Conservation (phyloP, 2,113 vertebrate genomes). For the Callaeas wilsoni region DNA sequence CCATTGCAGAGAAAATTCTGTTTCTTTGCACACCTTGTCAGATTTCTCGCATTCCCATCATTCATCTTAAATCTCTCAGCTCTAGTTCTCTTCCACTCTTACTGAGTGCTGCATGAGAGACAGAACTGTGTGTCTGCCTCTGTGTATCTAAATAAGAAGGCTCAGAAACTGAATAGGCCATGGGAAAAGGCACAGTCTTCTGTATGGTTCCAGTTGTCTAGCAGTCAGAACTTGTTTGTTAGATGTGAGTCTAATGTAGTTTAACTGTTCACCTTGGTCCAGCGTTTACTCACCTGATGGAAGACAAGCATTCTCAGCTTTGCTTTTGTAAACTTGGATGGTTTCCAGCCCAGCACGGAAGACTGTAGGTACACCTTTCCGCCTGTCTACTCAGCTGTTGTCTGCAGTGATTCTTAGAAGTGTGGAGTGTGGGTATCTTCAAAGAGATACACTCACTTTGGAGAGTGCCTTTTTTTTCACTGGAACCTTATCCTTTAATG, state of each 20-base stretch:
- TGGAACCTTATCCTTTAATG: neutral
- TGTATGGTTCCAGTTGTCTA: neutral
- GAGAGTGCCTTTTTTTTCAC: neutral
- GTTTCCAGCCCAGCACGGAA: neutral
- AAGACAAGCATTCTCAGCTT: neutral
- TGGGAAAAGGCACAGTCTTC: neutral
- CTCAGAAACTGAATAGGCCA: neutral
- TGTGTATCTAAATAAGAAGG: neutral
- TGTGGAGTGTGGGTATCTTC: rapidly evolving
- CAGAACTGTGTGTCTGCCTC: rapidly evolving
- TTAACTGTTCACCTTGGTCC: neutral
- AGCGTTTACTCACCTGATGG: neutral
- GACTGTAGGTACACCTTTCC: neutral
- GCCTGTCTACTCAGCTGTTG: neutral
- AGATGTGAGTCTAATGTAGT: neutral
- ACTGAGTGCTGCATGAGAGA: neutral
- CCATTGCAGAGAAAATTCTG: neutral
- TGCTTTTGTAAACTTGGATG: neutral
- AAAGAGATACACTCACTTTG: neutral
- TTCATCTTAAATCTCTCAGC: neutral
- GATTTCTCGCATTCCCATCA: neutral
- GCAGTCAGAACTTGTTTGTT: neutral
- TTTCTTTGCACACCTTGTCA: neutral
- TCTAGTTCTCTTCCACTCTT: neutral
- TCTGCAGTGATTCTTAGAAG: neutral